Percentiles rank a stretch among this genome's conserved stretches.
These are phyloP conservation scores for Carcharodon carcharias DNA, from an alignment of 2,797 vertebrate genomes.

Conservation along the genomic window DNA sequence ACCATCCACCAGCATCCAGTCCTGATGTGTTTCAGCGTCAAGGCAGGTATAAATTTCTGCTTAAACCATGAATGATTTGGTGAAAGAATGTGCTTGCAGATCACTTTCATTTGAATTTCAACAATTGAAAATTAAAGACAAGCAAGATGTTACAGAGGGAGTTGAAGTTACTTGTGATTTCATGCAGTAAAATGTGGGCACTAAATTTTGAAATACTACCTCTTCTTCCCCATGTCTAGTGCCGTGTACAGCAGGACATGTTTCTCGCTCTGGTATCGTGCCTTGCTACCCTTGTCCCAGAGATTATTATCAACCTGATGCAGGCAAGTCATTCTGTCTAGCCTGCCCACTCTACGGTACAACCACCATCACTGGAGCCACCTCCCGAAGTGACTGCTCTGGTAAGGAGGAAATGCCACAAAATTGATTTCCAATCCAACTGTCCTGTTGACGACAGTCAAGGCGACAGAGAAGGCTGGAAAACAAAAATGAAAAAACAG, in stretches of 20 bases:
- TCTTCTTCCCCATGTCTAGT: conserved; percentile 58
- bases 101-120: neutral
- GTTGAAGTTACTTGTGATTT: neutral
- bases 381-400: conserved; percentile 86
- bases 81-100: neutral
- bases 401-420: conserved; percentile 61
- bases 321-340: conserved; percentile 87
- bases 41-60: neutral
- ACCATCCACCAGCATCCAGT: no score
- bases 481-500: neutral
- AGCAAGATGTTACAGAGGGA: neutral
- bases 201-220: neutral
- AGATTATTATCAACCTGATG: conserved; percentile 90
- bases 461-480: neutral
- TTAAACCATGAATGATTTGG: neutral
- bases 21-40: neutral
- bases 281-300: conserved; percentile 88
- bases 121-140: neutral
- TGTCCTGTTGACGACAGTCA: neutral
- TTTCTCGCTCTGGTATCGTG: conserved; percentile 85
- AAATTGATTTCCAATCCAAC: neutral
- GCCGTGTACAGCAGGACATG: conserved; percentile 81
- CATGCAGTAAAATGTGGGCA: neutral
- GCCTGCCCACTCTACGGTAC: conserved; percentile 95
- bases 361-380: conserved; percentile 75